Conservation (phyloP, 2,888 invertebrate genomes). For the Nemotelus nigrinus region DNA sequence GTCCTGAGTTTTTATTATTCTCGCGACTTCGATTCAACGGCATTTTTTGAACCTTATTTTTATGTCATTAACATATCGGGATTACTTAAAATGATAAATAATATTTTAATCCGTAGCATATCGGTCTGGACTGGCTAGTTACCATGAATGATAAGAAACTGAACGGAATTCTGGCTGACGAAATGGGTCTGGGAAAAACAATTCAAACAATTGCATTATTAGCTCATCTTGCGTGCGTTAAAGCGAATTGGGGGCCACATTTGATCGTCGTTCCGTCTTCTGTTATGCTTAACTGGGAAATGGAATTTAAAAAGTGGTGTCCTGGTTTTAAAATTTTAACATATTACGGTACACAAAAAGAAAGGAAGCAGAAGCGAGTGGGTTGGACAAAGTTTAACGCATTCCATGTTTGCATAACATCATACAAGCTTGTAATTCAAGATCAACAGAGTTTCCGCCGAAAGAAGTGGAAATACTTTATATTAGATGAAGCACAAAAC, state of each 20-base stretch:
- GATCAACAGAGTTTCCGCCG: slow-evolving; percentile 97
- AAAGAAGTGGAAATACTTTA: slow-evolving; percentile 98
- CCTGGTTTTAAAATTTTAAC: slow-evolving; percentile 99
- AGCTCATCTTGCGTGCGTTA: slow-evolving; percentile 91
- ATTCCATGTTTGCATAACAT: slow-evolving; percentile 98
- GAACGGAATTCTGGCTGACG: slow-evolving; percentile 96
- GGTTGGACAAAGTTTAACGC: slow-evolving; percentile 99
- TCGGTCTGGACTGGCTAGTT: slow-evolving; percentile 96
- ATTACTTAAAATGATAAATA: too few relatives aligned
- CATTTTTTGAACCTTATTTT: slow-evolving; percentile 47
- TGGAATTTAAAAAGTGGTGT: slow-evolving; percentile 99
- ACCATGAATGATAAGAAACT: slow-evolving; percentile 94
- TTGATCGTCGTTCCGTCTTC: slow-evolving; percentile 98
- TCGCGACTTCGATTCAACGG: slow-evolving; percentile 7
- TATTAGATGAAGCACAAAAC: slow-evolving; percentile 98
- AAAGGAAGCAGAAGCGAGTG: slow-evolving; percentile 87
- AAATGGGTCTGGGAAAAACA: slow-evolving; percentile 97
- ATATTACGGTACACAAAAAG: slow-evolving; percentile 96
- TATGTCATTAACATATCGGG: neutral
- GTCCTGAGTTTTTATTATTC: slow-evolving; percentile 11
- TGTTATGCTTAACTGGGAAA: slow-evolving; percentile 99
- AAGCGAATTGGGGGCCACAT: slow-evolving; percentile 96
- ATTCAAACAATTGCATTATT: slow-evolving; percentile 96
- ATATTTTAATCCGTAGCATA: slow-evolving; percentile 70
- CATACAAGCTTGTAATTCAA: slow-evolving; percentile 97